Conservation (phyloP, 2,113 vertebrate species). For the Pogonocichla stellata region DNA sequence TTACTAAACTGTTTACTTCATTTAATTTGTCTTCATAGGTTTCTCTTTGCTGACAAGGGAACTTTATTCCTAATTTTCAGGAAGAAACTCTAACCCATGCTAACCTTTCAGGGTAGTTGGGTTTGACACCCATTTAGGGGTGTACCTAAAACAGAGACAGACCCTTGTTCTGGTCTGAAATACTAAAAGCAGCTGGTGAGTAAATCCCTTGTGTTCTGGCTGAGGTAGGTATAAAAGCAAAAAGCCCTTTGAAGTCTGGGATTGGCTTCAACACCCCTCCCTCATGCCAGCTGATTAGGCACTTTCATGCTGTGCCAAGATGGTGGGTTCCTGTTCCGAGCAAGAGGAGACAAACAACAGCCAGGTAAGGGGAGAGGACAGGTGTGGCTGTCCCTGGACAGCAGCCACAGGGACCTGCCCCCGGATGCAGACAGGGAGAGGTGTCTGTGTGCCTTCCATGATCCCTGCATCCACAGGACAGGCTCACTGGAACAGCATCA, state of each 20-base stretch:
- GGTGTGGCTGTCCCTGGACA: background rate
- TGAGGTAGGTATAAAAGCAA: slow-evolving; percentile 7
- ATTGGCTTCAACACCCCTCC: background rate
- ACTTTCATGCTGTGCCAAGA: slow-evolving; percentile 29
- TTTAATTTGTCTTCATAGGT: background rate
- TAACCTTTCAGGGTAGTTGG: background rate
- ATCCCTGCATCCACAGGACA: fast-evolving
- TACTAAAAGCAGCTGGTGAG: background rate
- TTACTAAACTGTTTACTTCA: background rate
- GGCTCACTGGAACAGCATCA: fast-evolving
- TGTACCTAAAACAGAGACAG: background rate
- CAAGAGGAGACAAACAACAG: background rate
- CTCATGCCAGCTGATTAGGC: background rate
- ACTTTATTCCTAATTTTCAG: background rate
- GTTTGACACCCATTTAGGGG: background rate
- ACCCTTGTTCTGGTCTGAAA: background rate
- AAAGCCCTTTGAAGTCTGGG: slow-evolving; percentile 31
- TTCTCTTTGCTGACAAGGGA: background rate
- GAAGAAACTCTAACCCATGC: background rate
- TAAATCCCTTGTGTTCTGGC: slow-evolving; percentile 1
- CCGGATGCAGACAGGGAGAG: background rate
- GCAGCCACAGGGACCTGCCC: background rate
- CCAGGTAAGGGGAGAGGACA: background rate
- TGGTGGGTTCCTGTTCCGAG: background rate
- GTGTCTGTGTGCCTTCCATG: background rate